A percentile compares a stretch with the other conserved stretches of the same genome.
Conservation (phyloP, 2,113 vertebrate species). For the Marmota monax region DNA sequence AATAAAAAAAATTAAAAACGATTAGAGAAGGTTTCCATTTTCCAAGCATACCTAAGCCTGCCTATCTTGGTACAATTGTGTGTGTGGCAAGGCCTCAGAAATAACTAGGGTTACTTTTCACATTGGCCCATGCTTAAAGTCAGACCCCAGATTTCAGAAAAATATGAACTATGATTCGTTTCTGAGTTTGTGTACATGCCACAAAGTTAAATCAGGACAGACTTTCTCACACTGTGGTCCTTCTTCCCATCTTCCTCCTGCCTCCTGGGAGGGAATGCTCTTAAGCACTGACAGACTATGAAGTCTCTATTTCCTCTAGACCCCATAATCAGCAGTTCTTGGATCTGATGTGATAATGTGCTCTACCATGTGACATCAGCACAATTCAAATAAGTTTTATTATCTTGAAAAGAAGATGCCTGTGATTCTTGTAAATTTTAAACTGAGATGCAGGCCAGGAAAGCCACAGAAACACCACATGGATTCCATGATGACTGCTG, state of each 20-base stretch:
- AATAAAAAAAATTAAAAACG: neutral
- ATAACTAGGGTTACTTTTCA: neutral
- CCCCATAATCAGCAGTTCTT: neutral
- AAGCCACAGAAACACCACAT: neutral
- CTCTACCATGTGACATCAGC: neutral
- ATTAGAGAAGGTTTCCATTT: neutral
- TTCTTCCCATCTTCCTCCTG: no score
- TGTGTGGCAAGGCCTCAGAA: neutral
- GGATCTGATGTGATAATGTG: neutral
- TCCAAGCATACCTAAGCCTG: neutral
- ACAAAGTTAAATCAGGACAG: neutral
- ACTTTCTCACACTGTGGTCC: neutral
- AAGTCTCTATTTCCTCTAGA: neutral
- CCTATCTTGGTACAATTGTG: neutral
- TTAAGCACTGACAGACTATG: neutral
- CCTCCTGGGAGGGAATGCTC: neutral
- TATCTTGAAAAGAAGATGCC: no score
- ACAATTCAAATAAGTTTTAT: neutral
- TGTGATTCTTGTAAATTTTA: neutral
- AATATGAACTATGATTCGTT: neutral
- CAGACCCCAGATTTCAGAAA: neutral
- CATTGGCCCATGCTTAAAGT: neutral
- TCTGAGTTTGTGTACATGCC: neutral
- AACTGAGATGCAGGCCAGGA: neutral
- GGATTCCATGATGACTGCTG: neutral